phyloP scores from a whole-genome alignment of 2,888 invertebrate genomes.

The Mythimna pallens region DNA sequence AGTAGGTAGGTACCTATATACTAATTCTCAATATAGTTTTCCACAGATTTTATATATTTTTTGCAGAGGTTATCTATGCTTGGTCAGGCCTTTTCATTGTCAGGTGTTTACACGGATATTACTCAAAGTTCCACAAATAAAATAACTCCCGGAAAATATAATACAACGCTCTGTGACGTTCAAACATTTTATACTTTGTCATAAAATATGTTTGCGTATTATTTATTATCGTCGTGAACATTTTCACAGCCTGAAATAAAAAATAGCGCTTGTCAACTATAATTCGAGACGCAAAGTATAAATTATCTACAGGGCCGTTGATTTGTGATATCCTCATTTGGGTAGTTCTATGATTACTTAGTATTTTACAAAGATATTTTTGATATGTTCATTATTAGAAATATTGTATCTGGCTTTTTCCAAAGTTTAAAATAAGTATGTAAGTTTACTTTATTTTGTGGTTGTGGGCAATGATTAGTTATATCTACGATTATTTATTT shows the following conservation, averaged over 20 bases:
- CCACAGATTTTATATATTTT: neutral
- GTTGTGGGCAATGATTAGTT: neutral
- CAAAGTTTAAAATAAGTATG: no score
- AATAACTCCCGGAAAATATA: conserved; percentile 23
- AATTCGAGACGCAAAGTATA: conserved; percentile 11
- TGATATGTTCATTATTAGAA: no score
- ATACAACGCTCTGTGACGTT: conserved; percentile 36
- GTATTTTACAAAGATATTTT: no score
- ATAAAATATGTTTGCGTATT: conserved; percentile 32
- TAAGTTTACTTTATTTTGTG: no score
- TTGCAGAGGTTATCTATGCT: neutral
- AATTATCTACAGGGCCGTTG: neutral
- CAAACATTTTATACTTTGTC: conserved; percentile 31
- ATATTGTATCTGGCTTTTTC: no score
- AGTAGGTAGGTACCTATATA: neutral
- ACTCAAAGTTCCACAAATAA: conserved; percentile 23
- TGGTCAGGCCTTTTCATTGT: conserved; percentile 1
- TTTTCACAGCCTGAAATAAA: conserved; percentile 18
- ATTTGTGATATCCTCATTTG: neutral
- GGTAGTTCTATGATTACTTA: neutral
- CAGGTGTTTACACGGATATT: conserved; percentile 4
- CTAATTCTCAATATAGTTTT: neutral
- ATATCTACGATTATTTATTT: neutral
- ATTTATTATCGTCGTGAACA: conserved; percentile 30
- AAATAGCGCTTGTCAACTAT: conserved; percentile 18